These are phyloP conservation scores for Morone chrysops DNA, from an alignment of 2,113 vertebrate genomes.

Conservation along the genomic window DNA sequence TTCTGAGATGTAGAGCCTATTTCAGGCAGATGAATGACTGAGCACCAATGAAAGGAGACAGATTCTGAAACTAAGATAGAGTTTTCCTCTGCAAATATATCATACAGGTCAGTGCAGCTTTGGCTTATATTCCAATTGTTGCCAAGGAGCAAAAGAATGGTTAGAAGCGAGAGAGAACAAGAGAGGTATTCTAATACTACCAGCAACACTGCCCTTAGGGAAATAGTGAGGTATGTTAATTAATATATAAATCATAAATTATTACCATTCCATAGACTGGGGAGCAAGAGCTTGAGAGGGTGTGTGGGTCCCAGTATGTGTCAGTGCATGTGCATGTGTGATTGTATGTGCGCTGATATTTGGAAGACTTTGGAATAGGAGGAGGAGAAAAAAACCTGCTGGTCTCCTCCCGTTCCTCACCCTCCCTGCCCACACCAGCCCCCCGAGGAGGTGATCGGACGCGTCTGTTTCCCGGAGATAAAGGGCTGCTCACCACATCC, in stretches of 20 bases:
- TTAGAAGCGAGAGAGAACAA: not conserved
- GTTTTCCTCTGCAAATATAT: conserved; percentile 57
- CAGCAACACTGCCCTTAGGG: conserved; percentile 19
- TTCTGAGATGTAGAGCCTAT: conserved; percentile 55
- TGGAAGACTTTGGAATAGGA: conserved; percentile 51
- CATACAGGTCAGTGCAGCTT: conserved; percentile 50
- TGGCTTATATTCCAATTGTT: conserved; percentile 45
- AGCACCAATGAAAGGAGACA: conserved; percentile 62
- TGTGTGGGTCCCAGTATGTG: not conserved
- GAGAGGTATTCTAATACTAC: conserved; percentile 32
- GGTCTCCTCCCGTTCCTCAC: conserved; percentile 54
- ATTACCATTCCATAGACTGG: conserved; percentile 34
- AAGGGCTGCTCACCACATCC: conserved; percentile 80
- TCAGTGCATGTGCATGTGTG: not conserved
- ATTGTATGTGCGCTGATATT: not conserved
- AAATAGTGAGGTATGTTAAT: conserved; percentile 61
- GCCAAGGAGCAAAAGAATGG: conserved; percentile 31
- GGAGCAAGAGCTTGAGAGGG: conserved; percentile 8
- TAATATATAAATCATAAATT: conserved; percentile 61
- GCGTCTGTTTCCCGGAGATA: conserved; percentile 85
- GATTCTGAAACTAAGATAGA: conserved; percentile 59
- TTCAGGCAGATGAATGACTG: conserved; percentile 69
- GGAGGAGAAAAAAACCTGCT: conserved; percentile 44
- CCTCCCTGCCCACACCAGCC: conserved; percentile 63
- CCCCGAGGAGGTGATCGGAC: conserved; percentile 76